Evolutionary conservation across 2,113 vertebrate species (phyloP).

Genomic region (Cryptomyrus ogoouensis): DNA sequence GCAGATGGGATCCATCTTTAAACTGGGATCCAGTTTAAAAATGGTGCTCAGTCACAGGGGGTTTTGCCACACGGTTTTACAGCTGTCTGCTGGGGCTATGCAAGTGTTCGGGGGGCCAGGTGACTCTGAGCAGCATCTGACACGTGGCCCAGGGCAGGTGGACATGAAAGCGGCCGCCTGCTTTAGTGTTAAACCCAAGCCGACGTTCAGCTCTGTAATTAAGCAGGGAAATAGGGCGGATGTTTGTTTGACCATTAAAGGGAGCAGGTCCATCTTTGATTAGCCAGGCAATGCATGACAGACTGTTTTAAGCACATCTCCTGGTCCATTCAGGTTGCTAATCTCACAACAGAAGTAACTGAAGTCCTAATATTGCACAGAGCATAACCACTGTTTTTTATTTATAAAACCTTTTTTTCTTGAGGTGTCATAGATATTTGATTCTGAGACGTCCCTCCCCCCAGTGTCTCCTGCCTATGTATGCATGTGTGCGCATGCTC

Average conservation of each 20-base stretch:
- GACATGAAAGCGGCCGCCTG: conserved; percentile 43
- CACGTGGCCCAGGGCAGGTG: conserved; percentile 37
- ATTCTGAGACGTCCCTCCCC: background rate
- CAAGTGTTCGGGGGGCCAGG: background rate
- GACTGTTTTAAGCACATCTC: background rate
- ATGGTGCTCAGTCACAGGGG: background rate
- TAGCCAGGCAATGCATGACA: background rate
- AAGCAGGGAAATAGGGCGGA: conserved; percentile 22
- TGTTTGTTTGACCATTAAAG: background rate
- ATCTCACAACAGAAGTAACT: background rate
- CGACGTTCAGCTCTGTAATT: conserved; percentile 39
- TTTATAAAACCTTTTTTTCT: background rate
- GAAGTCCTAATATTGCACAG: background rate
- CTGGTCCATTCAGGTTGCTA: background rate
- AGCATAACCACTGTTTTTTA: background rate
- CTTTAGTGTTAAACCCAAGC: conserved; percentile 38
- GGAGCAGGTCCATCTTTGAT: background rate
- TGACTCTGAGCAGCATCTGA: background rate
- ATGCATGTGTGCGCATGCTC: background rate
- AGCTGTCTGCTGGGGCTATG: background rate
- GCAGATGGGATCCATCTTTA: background rate
- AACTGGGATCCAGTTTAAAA: background rate
- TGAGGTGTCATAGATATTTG: background rate
- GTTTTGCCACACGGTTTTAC: background rate
- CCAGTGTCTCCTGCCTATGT: background rate